phyloP scores from a whole-genome alignment of 2,888 invertebrate genomes.

The Gibbula magus region DNA sequence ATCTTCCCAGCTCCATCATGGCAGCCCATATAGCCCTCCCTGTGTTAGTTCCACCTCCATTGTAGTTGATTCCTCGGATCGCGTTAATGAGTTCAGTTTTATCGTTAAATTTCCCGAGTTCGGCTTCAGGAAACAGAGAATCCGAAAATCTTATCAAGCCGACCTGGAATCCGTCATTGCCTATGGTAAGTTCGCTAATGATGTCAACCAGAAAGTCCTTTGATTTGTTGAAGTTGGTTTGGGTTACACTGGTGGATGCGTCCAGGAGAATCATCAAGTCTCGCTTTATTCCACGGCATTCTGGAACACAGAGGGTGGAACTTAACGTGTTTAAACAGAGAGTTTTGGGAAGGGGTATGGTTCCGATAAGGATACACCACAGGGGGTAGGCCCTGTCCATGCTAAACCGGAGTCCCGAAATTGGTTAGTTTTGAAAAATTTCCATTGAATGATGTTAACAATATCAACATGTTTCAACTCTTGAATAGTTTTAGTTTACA shows the following conservation, averaged over 20 bases:
- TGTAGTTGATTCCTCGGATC: neutral
- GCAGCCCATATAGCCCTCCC: neutral
- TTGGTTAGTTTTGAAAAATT: no score
- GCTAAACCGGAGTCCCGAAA: no score
- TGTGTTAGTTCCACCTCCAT: neutral
- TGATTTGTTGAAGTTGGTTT: neutral
- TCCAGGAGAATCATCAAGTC: neutral
- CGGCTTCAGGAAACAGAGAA: neutral
- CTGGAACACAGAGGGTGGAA: no score
- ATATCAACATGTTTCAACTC: no score
- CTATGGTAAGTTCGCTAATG: neutral
- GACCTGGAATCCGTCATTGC: neutral
- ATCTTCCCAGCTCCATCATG: neutral
- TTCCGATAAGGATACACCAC: no score
- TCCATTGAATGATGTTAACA: no score
- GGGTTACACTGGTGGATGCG: neutral
- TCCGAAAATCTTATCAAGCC: neutral
- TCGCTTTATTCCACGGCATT: neutral
- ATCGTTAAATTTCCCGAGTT: neutral
- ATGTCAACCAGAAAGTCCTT: neutral
- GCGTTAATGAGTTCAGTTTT: neutral
- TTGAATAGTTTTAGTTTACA: no score
- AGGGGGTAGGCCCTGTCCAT: no score
- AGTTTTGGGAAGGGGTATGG: no score
- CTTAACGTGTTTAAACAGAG: no score